A percentile compares a stretch with the other conserved stretches of the same genome.
phyloP scores from a whole-genome alignment of 2,797 vertebrate species.

The Meriones psammophilus region DNA sequence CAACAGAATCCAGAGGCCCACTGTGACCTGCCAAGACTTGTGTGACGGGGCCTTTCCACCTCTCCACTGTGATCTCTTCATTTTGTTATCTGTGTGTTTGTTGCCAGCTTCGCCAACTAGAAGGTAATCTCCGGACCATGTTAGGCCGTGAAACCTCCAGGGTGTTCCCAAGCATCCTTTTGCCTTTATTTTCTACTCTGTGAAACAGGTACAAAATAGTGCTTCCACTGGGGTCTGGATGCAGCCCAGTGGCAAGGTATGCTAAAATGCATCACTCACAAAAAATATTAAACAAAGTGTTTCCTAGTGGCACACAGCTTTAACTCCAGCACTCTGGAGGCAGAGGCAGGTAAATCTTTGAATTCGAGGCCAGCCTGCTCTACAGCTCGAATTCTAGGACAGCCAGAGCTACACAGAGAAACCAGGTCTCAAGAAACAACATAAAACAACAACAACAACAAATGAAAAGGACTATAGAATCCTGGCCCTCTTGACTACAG shows the following conservation, averaged over 20 bases:
- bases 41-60: neutral
- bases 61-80: neutral
- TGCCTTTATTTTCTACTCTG: neutral
- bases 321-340: neutral
- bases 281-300: neutral
- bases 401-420: neutral
- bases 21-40: neutral
- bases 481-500: neutral
- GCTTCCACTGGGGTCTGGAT: neutral
- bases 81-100: neutral
- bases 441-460: neutral
- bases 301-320: rapidly evolving
- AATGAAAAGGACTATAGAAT: neutral
- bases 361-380: neutral
- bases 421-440: neutral
- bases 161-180: neutral
- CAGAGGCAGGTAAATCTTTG: neutral
- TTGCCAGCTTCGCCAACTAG: too few species aligned
- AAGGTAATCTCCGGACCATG: neutral
- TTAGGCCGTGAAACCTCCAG: neutral
- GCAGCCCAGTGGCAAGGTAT: neutral
- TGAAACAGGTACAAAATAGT: neutral
- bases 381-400: neutral
- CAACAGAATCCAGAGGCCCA: neutral
- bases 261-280: too few species aligned